Percentiles rank a stretch among this genome's conserved stretches.
Evolutionary conservation across 2,797 vertebrate species (phyloP).

Genomic region (Pangasius mekongensis): DNA sequence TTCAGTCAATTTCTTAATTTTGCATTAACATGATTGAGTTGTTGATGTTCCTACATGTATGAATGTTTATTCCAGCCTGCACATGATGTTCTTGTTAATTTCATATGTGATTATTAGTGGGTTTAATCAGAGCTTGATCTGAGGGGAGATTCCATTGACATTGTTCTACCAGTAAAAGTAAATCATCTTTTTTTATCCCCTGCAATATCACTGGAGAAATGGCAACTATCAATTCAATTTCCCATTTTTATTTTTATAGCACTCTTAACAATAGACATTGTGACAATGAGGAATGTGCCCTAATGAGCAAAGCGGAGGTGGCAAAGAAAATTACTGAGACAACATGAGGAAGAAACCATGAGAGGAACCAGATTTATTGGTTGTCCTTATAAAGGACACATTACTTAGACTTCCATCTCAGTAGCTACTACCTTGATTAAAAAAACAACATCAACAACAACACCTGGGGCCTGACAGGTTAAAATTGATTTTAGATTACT

Average conservation of each 20-base stretch:
- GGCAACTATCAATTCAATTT: background rate
- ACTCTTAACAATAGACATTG: background rate
- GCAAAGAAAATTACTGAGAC: background rate
- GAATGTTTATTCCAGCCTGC: background rate
- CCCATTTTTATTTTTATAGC: constrained; percentile 1
- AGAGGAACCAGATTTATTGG: background rate
- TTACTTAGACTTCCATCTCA: background rate
- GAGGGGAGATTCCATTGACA: background rate
- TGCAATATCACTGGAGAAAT: background rate
- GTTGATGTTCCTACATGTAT: constrained; percentile 18
- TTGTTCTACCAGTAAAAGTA: background rate
- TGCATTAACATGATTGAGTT: constrained; percentile 12
- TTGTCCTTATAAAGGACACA: constrained; percentile 3
- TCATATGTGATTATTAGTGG: background rate
- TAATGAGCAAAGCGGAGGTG: background rate
- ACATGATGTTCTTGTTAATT: background rate
- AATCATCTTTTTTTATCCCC: background rate
- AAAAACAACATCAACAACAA: too few relatives aligned
- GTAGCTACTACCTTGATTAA: too few relatives aligned
- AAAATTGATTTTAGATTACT: background rate
- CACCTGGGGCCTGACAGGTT: background rate
- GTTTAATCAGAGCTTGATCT: background rate
- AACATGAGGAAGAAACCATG: background rate
- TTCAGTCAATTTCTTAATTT: constrained; percentile 37
- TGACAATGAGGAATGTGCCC: background rate